Conservation (phyloP, 2,888 invertebrate species). For the Agrotis clavis region DNA sequence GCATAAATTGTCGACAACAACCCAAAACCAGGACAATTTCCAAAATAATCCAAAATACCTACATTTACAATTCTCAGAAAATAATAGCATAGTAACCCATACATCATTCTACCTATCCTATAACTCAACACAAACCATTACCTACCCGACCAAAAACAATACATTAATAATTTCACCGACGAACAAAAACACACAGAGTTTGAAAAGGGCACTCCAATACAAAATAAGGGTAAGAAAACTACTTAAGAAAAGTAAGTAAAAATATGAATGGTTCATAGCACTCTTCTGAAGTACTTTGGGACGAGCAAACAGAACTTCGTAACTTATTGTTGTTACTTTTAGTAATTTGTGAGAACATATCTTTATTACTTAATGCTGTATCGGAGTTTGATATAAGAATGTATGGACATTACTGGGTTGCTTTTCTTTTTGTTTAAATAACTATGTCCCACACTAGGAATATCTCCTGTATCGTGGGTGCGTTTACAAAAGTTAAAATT, state of each 20-base stretch:
- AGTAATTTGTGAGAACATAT: conserved; percentile 27
- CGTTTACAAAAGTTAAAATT: no score
- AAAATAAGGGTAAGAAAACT: conserved; percentile 53
- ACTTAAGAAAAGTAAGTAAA: conserved; percentile 49
- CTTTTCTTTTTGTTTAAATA: no score
- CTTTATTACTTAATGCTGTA: conserved; percentile 32
- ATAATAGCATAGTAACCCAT: neutral
- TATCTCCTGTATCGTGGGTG: no score
- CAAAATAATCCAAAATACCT: neutral
- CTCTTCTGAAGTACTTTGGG: conserved; percentile 48
- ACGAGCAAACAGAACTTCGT: conserved; percentile 37
- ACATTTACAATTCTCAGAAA: neutral
- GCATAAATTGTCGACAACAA: no score
- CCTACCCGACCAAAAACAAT: conserved; percentile 35
- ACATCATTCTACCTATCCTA: conserved; percentile 1
- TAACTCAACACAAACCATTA: conserved; percentile 23
- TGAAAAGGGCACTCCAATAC: conserved; percentile 37
- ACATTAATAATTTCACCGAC: conserved; percentile 45
- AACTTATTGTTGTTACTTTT: conserved; percentile 53
- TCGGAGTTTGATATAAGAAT: conserved; percentile 5
- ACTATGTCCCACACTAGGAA: no score
- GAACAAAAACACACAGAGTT: conserved; percentile 24
- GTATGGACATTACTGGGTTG: neutral
- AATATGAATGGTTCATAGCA: conserved; percentile 57
- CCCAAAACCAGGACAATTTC: neutral